A percentile compares a stretch with the other conserved stretches of the same genome.
These are phyloP conservation scores for Pteropus alecto DNA, from an alignment of 2,113 vertebrate genomes.

Conservation along the genomic window DNA sequence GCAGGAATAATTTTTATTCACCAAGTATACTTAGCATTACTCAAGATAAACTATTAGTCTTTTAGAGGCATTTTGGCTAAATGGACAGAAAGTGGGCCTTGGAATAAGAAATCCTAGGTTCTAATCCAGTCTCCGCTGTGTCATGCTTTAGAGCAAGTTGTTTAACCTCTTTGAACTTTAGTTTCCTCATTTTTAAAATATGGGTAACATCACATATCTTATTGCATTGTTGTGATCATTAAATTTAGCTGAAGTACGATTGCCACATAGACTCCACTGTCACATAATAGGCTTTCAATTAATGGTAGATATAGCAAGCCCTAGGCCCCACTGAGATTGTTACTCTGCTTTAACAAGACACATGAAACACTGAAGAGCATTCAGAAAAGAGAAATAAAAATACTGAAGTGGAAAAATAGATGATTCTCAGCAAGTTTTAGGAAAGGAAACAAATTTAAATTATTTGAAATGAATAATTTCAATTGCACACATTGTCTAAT, in stretches of 20 bases:
- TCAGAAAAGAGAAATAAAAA: neutral
- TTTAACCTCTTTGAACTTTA: neutral
- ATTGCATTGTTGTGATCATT: neutral
- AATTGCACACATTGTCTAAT: neutral
- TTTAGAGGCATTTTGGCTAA: neutral
- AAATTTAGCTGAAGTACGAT: neutral
- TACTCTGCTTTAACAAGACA: neutral
- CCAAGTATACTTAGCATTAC: neutral
- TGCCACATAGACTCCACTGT: neutral
- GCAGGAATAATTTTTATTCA: neutral
- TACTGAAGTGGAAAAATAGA: neutral
- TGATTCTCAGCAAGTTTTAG: conserved; percentile 5
- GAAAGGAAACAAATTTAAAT: neutral
- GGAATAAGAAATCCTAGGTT: neutral
- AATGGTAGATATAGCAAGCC: neutral
- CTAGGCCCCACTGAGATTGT: neutral
- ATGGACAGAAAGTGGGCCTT: neutral
- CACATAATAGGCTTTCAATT: neutral
- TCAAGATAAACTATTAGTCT: neutral
- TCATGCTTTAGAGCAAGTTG: neutral
- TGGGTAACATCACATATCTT: neutral
- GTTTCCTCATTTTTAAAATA: neutral
- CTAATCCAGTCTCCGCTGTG: neutral
- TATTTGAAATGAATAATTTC: neutral
- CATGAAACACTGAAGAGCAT: neutral